Conservation (phyloP, 92 coral and sea anemone species). For the Porites rus region DNA sequence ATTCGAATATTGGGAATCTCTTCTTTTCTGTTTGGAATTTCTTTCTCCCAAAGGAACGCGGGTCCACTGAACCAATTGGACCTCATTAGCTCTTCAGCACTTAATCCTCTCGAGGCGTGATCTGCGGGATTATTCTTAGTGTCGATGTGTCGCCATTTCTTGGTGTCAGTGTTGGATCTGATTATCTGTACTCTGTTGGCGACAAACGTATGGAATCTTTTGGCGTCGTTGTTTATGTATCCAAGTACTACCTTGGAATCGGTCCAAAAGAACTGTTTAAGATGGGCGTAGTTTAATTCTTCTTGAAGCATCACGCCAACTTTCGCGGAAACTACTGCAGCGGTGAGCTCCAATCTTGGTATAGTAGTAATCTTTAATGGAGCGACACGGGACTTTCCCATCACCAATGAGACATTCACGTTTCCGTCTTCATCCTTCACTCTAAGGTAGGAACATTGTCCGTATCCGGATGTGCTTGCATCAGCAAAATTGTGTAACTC, state of each 20-base stretch:
- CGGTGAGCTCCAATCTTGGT: too few relatives aligned
- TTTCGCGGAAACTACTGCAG: constrained; percentile 35
- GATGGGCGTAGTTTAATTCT: constrained; percentile 22
- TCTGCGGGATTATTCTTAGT: constrained; percentile 34
- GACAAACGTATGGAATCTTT: too few relatives aligned
- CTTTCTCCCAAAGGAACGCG: constrained; percentile 37
- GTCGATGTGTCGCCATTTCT: constrained; percentile 39
- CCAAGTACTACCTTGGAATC: constrained; percentile 2
- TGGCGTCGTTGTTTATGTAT: too few relatives aligned
- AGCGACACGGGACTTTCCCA: too few relatives aligned
- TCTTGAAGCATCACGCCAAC: constrained; percentile 16
- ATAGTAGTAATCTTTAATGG: too few relatives aligned
- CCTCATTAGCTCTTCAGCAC: constrained; percentile 17
- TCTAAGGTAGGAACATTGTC: constrained; percentile 33
- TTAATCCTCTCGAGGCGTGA: constrained; percentile 27
- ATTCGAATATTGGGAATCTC: constrained; percentile 12
- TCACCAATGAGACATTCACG: too few relatives aligned
- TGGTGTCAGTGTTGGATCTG: background rate
- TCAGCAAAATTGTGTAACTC: constrained; percentile 20
- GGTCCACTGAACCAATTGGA: constrained; percentile 44
- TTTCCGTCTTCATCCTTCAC: background rate
- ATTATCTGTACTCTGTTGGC: too few relatives aligned
- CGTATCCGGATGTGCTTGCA: constrained; percentile 33
- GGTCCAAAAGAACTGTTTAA: constrained; percentile 22
- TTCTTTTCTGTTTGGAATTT: background rate